Percentiles rank a stretch among this genome's conserved stretches.
Evolutionary conservation across 1,140 invertebrate species (phyloP).

Genomic region (Aleiodes sp.): DNA sequence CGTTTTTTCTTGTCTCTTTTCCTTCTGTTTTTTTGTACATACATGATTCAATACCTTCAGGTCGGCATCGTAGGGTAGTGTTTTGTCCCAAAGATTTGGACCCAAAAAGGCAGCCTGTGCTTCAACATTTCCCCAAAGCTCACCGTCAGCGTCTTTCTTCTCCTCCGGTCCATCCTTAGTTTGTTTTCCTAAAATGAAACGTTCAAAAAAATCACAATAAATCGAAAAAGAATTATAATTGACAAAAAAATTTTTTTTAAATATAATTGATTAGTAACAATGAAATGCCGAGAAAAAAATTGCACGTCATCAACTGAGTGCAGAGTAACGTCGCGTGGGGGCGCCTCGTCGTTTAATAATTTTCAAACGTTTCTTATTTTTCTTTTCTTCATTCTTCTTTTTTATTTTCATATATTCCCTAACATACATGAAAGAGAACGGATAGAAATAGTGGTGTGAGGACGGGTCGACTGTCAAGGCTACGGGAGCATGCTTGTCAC

Average conservation of each 20-base stretch:
- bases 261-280: too few relatives aligned
- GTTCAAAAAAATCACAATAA: not conserved
- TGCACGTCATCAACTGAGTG: not conserved
- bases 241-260: too few relatives aligned
- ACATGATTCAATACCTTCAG: constrained; percentile 85
- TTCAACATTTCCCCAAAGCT: constrained; percentile 85
- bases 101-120: constrained; percentile 93
- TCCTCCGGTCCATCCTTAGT: constrained; percentile 72
- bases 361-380: constrained; percentile 17
- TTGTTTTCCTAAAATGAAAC: constrained; percentile 60
- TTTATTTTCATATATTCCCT: not conserved
- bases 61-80: constrained; percentile 87
- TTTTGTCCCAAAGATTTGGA: constrained; percentile 94
- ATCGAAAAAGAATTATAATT: not conserved
- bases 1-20: constrained; percentile 59
- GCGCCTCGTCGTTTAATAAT: constrained; percentile 9
- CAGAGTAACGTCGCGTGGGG: not conserved
- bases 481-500: constrained; percentile 55
- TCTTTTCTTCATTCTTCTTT: too few relatives aligned
- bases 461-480: constrained; percentile 60
- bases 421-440: constrained; percentile 18
- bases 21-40: constrained; percentile 62
- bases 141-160: constrained; percentile 83
- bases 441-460: constrained; percentile 38
- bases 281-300: not conserved